Conservation (phyloP, 1,140 invertebrate genomes). For the Drosophila ficusphila region DNA sequence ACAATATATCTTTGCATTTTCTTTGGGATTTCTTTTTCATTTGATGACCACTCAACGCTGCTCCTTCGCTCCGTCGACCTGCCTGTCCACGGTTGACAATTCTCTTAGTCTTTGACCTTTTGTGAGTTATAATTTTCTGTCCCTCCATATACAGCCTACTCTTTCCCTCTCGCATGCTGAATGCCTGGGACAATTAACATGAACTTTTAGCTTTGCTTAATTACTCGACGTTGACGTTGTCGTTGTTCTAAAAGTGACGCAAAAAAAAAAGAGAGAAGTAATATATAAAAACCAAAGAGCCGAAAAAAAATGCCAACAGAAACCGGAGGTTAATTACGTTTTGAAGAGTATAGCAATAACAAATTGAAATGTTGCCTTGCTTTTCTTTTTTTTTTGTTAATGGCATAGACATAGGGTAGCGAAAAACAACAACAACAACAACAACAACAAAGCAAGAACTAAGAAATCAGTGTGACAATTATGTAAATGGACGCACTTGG, state of each 20-base stretch:
- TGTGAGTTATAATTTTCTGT: constrained; percentile 39
- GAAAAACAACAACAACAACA: too few relatives aligned
- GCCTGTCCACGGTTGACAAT: constrained; percentile 75
- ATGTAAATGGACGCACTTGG: constrained; percentile 78
- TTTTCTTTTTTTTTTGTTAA: constrained; percentile 39
- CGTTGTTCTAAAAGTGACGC: constrained; percentile 78
- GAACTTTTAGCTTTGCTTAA: constrained; percentile 82
- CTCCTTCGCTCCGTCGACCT: constrained; percentile 19
- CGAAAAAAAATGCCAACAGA: constrained; percentile 33
- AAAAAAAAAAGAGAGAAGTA: constrained; percentile 44
- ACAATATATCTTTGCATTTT: background rate
- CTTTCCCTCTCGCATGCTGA: constrained; percentile 8
- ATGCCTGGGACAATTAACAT: constrained; percentile 77
- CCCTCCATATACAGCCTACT: background rate
- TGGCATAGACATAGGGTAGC: constrained; percentile 45
- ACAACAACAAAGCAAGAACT: constrained; percentile 21
- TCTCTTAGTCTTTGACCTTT: constrained; percentile 81
- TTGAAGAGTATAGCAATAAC: constrained; percentile 66
- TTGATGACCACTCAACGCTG: background rate
- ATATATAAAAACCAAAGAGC: constrained; percentile 23
- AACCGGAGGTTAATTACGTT: constrained; percentile 76
- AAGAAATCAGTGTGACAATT: constrained; percentile 76
- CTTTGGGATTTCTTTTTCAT: background rate
- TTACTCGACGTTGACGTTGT: constrained; percentile 62
- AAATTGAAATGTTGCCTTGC: constrained; percentile 67